Percentiles rank a stretch among this genome's conserved stretches.
phyloP scores from a whole-genome alignment of 1,140 invertebrate genomes.

The Musca domestica region DNA sequence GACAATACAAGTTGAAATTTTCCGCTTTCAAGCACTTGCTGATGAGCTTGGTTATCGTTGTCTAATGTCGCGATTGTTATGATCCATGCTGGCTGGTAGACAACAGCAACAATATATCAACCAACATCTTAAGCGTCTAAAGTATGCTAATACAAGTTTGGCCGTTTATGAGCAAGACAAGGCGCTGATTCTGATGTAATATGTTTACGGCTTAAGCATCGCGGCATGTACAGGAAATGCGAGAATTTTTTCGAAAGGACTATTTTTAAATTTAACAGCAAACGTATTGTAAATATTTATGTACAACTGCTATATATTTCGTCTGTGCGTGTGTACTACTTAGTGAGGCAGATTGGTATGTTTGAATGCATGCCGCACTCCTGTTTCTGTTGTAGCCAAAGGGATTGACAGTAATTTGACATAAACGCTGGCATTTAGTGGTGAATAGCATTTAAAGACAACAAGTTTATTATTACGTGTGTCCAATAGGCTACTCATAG shows the following conservation, averaged over 20 bases:
- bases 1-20: not conserved
- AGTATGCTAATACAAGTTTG: not conserved
- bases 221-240: too few relatives aligned
- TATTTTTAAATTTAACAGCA: too few relatives aligned
- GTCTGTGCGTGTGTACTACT: too few relatives aligned
- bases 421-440: slow-evolving; percentile 29
- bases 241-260: too few relatives aligned
- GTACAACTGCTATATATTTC: too few relatives aligned
- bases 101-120: too few relatives aligned
- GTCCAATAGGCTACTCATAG: not conserved
- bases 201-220: too few relatives aligned
- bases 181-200: too few relatives aligned
- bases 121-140: not conserved
- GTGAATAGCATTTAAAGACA: slow-evolving; percentile 22
- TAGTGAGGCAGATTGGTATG: not conserved
- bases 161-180: too few relatives aligned
- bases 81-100: too few relatives aligned
- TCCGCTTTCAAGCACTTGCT: not conserved
- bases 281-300: too few relatives aligned
- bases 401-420: slow-evolving; percentile 45
- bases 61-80: slow-evolving; percentile 5
- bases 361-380: not conserved
- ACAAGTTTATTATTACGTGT: slow-evolving; percentile 38
- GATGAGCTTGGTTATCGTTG: slow-evolving; percentile 16
- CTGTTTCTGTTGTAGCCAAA: slow-evolving; percentile 9